These are phyloP conservation scores for Magallana ariakensis DNA, from an alignment of 1,140 invertebrate genomes.

Conservation along the genomic window DNA sequence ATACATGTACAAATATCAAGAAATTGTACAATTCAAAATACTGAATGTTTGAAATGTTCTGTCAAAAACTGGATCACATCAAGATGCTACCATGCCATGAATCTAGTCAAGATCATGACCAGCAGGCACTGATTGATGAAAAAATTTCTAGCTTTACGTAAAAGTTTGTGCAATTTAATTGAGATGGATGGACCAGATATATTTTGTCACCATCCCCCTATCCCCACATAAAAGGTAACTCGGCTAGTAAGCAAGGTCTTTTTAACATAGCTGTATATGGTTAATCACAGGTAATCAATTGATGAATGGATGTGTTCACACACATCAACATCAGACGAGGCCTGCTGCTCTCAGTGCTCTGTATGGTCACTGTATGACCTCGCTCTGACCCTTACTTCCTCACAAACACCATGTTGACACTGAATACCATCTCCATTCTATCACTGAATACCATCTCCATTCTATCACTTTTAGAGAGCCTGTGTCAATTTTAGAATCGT, in stretches of 20 bases:
- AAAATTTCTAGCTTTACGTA: too few species aligned
- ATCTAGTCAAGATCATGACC: too few species aligned
- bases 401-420: not conserved
- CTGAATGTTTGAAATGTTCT: too few species aligned
- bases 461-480: constrained; percentile 3
- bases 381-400: not conserved
- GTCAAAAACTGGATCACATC: too few species aligned
- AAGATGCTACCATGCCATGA: too few species aligned
- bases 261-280: not conserved
- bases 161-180: too few species aligned
- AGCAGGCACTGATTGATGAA: too few species aligned
- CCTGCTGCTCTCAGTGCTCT: not conserved
- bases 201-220: not conserved
- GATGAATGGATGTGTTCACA: too few species aligned
- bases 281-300: not conserved
- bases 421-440: not conserved
- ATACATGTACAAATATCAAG: too few species aligned
- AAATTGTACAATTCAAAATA: too few species aligned
- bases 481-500: not conserved
- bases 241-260: not conserved
- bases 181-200: not conserved
- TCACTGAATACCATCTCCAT: too few species aligned
- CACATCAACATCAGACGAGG: too few species aligned
- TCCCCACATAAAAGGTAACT: not conserved
- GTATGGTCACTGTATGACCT: not conserved